Evolutionary conservation across 2,113 vertebrate species (phyloP).

Genomic region (Colius striatus): DNA sequence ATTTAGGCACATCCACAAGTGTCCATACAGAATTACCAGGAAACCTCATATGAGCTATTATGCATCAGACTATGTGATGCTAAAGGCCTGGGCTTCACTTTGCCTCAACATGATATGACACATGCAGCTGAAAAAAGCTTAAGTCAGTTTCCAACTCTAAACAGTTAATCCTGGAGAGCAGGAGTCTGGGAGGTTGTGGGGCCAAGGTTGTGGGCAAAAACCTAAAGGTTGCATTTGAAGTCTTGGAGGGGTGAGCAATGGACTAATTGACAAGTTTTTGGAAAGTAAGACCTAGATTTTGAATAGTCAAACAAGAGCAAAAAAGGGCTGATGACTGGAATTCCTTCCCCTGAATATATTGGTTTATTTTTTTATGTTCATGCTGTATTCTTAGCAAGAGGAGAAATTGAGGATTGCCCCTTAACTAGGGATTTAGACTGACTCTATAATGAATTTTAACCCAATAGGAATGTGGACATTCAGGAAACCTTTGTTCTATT

Average conservation of each 20-base stretch:
- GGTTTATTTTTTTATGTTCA: background rate
- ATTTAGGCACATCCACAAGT: background rate
- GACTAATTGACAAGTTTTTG: background rate
- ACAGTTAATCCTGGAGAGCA: background rate
- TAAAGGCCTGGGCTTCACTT: background rate
- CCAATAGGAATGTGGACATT: background rate
- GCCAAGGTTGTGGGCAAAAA: background rate
- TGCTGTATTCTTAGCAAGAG: background rate
- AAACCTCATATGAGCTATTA: background rate
- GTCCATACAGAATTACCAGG: background rate
- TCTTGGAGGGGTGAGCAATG: background rate
- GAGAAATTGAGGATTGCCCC: background rate
- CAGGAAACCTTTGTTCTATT: slow-evolving; percentile 47
- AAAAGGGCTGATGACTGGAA: background rate
- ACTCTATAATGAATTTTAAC: slow-evolving; percentile 21
- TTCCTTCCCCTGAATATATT: background rate
- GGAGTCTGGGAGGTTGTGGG: background rate
- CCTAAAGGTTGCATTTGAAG: background rate
- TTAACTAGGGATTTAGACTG: slow-evolving; percentile 1
- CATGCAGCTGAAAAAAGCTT: background rate
- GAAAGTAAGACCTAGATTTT: background rate
- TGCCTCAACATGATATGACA: too few species aligned
- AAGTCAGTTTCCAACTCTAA: background rate
- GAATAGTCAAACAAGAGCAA: background rate
- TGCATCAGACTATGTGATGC: background rate